Base-by-base conservation (phyloP, 2,113 vertebrate species). In the Boulengeromyrus knoepffleri region DNA sequence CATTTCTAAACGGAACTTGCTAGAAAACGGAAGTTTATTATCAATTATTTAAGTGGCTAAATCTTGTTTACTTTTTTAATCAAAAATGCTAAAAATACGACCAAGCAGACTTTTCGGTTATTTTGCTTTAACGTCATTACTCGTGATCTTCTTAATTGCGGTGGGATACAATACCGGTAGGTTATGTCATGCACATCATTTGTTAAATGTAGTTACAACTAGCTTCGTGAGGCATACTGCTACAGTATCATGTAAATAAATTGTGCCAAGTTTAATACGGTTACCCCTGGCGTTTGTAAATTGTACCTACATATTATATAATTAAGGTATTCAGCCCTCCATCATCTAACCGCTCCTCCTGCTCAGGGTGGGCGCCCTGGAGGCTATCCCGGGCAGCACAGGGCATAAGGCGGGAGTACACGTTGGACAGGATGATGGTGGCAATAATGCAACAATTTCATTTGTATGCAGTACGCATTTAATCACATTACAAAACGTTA, bases 161-260 rank as follows among this genome's bases (percentile, higher is more conserved):
- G 27, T 83, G 42, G 88, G 88, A 89, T 8, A 42, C 46, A 89
- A 53, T 50, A 70, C 39, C 70, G 88, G 88, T 89, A 89, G 46
- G 88, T 77, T 62, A 74, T n/a, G 1, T 1, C 10, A 70, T 62
- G 24, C 15, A 87, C 31, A 31, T 52, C 17, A 50, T 19, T 85
- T 47, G 39, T 19, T 85, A 47, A 39, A 85, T 47, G 3, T n/a
- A 24, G 83, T 85, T 2, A 85, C 19, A 46, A 24, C 19, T 85
- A 46, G 24, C 45, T 85, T 46, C 83, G 47, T 47, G 1, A 42
- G 36, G 74, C 74, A 42, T 80, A 80, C 36, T 80, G 15, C 1
- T 39, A 8, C 36, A 80, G 36, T 80, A 80, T 80, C 36, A 42
- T 80, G 39, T 36, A 42, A 39, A 47, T 85, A 85, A 47, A 85